Conservation (phyloP, 2,888 invertebrate genomes). For the Drosophila maculinotata region DNA sequence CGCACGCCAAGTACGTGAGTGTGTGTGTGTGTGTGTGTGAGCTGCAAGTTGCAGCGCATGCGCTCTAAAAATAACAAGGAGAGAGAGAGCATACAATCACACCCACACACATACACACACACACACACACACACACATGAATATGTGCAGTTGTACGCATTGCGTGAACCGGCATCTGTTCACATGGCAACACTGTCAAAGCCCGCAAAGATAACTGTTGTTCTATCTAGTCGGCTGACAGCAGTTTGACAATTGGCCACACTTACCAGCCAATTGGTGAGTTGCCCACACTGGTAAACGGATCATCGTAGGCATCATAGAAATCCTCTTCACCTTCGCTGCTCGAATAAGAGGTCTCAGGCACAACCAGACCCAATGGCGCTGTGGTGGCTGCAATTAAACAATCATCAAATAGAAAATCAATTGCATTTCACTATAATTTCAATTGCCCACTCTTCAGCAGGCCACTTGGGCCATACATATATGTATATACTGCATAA, state of each 20-base stretch:
- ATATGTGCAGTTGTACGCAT: conserved; percentile 28
- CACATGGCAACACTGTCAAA: conserved; percentile 33
- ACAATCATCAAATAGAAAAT: conserved; percentile 23
- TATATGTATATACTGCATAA: neutral
- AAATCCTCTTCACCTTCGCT: conserved; percentile 98
- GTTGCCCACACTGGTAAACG: conserved; percentile 85
- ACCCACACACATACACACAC: neutral
- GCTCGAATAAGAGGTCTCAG: conserved; percentile 98
- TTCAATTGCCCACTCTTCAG: conserved; percentile 24
- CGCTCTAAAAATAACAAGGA: conserved; percentile 14
- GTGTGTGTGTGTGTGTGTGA: conserved; percentile 6
- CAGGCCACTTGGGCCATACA: conserved; percentile 10
- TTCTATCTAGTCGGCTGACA: conserved; percentile 36
- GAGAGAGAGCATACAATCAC: neutral
- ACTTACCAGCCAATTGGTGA: conserved; percentile 85
- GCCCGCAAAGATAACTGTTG: conserved; percentile 17
- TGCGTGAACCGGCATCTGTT: conserved; percentile 34
- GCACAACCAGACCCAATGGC: conserved; percentile 87
- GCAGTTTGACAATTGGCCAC: conserved; percentile 18
- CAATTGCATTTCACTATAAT: conserved; percentile 23
- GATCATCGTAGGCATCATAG: conserved; percentile 95
- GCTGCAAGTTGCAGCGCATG: conserved; percentile 48
- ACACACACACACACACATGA: neutral
- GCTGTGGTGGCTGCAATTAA: conserved; percentile 78
- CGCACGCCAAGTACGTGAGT: neutral